A percentile compares a stretch with the other conserved stretches of the same genome.
phyloP scores from a whole-genome alignment of 2,888 invertebrate genomes.

The Drosophila nr. perissopoda region DNA sequence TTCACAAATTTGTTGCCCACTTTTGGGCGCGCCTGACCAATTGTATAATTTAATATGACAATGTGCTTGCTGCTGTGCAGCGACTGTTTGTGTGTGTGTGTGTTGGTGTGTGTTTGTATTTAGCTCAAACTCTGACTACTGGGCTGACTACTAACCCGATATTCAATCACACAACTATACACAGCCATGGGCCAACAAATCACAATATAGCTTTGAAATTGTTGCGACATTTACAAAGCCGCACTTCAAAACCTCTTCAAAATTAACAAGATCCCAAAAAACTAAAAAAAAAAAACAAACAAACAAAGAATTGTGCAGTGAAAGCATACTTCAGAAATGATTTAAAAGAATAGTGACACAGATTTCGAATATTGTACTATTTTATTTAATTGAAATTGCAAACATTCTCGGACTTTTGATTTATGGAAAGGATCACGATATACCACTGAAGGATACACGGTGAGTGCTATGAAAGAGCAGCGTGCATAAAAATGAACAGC shows the following conservation, averaged over 20 bases:
- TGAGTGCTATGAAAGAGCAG: conserved; percentile 12
- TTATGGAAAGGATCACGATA: neutral
- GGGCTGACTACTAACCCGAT: conserved; percentile 62
- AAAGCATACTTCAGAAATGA: neutral
- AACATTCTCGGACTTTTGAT: neutral
- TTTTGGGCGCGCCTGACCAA: conserved; percentile 62
- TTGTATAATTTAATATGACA: conserved; percentile 72
- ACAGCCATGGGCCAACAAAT: conserved; percentile 25
- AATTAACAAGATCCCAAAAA: neutral
- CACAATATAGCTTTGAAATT: conserved; percentile 30
- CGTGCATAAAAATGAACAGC: conserved; percentile 59
- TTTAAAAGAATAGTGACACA: neutral
- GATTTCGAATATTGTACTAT: neutral
- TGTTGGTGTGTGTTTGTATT: conserved; percentile 8
- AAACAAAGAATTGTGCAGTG: neutral
- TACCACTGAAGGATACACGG: neutral
- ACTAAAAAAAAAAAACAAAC: neutral
- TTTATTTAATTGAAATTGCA: neutral
- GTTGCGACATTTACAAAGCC: conserved; percentile 2
- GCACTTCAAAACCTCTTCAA: conserved; percentile 32
- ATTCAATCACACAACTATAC: conserved; percentile 62
- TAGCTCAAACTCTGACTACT: neutral
- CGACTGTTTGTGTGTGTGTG: conserved; percentile 12
- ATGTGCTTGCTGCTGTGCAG: conserved; percentile 42
- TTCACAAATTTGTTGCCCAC: conserved; percentile 51